Conservation (phyloP, 1,140 invertebrate genomes). For the Amphibalanus amphitrite region DNA sequence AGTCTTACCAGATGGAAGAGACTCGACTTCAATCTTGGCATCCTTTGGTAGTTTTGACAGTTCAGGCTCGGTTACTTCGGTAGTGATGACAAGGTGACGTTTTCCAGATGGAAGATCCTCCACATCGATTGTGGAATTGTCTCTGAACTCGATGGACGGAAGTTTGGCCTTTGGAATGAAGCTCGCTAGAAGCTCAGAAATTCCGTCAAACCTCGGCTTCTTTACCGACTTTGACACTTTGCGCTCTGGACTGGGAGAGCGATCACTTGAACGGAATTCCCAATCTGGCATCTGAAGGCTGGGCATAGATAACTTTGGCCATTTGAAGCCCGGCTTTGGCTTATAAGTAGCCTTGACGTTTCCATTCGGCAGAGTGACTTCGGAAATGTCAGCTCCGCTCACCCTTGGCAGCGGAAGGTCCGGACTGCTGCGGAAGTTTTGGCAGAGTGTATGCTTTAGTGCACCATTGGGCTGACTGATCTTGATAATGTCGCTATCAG, state of each 20-base stretch:
- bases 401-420: neutral
- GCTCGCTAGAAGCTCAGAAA: neutral
- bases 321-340: neutral
- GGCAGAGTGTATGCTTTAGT: neutral
- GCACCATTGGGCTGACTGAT: neutral
- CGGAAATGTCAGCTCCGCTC: neutral
- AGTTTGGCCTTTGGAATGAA: neutral
- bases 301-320: neutral
- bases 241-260: neutral
- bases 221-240: neutral
- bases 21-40: neutral
- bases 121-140: neutral
- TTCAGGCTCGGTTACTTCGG: neutral
- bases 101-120: neutral
- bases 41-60: neutral
- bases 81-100: neutral
- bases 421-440: neutral
- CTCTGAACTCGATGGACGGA: neutral
- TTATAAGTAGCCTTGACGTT: neutral
- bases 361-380: neutral
- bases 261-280: neutral
- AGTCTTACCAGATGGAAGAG: neutral
- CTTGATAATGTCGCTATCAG: neutral
- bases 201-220: neutral
- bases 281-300: neutral